phyloP scores from a whole-genome alignment of 30 jellyfish, hydroid and myxozoan species.

The Aurelia coerulea region DNA sequence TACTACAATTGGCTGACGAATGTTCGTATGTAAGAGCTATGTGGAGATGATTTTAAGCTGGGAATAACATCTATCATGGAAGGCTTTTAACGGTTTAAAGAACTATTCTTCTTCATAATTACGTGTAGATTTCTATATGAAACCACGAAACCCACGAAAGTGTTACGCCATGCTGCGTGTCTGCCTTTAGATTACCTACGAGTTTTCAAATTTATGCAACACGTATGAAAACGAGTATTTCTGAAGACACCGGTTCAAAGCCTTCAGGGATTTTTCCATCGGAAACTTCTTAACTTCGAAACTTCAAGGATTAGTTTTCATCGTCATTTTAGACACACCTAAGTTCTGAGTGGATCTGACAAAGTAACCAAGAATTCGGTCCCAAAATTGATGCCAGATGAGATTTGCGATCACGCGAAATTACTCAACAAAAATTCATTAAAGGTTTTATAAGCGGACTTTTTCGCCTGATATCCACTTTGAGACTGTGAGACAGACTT shows the following conservation, averaged over 20 bases:
- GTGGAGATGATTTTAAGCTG: not conserved
- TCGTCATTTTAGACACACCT: not conserved
- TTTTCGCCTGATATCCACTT: no score
- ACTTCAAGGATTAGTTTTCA: no score
- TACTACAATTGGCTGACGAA: slow-evolving; percentile 27
- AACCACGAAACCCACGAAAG: slow-evolving; percentile 53
- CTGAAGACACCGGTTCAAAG: slow-evolving; percentile 32
- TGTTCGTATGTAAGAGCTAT: not conserved
- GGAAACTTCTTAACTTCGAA: no score
- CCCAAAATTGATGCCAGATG: no score
- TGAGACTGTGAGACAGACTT: no score
- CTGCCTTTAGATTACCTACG: slow-evolving; percentile 63
- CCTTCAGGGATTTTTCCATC: slow-evolving; percentile 31
- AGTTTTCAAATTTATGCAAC: slow-evolving; percentile 48
- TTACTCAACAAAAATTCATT: no score
- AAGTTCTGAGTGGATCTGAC: not conserved
- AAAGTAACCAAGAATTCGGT: no score
- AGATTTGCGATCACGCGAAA: no score
- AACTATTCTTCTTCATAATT: slow-evolving; percentile 20
- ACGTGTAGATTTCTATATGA: slow-evolving; percentile 56
- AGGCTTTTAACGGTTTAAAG: not conserved
- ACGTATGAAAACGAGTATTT: not conserved
- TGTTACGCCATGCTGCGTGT: slow-evolving; percentile 59
- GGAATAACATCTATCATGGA: slow-evolving; percentile 25
- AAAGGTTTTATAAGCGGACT: no score